Evolutionary conservation across 1,140 invertebrate species (phyloP).

Genomic region (Panulirus ornatus): DNA sequence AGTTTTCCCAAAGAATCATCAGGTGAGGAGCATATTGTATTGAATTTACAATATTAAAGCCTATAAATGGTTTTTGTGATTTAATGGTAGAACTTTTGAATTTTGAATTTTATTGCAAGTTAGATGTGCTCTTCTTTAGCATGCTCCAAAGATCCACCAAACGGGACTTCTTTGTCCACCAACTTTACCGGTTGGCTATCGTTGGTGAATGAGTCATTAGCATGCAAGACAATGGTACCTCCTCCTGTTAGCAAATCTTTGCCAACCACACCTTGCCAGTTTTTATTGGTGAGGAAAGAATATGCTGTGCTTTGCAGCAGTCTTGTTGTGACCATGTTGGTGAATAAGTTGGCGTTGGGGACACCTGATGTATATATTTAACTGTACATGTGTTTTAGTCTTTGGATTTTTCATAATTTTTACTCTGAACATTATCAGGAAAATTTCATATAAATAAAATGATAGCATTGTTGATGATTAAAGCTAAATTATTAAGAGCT

Average conservation of each 20-base stretch:
- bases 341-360: background rate
- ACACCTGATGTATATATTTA: too few relatives aligned
- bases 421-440: too few relatives aligned
- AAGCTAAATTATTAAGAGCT: too few relatives aligned
- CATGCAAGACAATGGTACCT: conserved; percentile 35
- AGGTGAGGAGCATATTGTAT: conserved; percentile 51
- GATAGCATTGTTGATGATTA: too few relatives aligned
- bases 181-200: conserved; percentile 45
- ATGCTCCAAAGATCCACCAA: conserved; percentile 47
- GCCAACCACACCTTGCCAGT: background rate
- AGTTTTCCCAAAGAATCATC: conserved; percentile 92
- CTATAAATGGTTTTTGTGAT: too few relatives aligned
- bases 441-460: too few relatives aligned
- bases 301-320: background rate
- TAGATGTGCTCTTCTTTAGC: too few relatives aligned
- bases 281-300: background rate
- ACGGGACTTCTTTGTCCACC: conserved; percentile 18
- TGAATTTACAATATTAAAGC: background rate
- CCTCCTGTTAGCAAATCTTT: conserved; percentile 4
- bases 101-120: too few relatives aligned
- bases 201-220: conserved; percentile 49
- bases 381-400: too few relatives aligned
- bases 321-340: background rate
- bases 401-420: too few relatives aligned
- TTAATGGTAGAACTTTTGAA: too few relatives aligned